A percentile compares a stretch with the other conserved stretches of the same genome.
Conservation (phyloP, 2,888 invertebrate species). For the Habrosyne pyritoides region DNA sequence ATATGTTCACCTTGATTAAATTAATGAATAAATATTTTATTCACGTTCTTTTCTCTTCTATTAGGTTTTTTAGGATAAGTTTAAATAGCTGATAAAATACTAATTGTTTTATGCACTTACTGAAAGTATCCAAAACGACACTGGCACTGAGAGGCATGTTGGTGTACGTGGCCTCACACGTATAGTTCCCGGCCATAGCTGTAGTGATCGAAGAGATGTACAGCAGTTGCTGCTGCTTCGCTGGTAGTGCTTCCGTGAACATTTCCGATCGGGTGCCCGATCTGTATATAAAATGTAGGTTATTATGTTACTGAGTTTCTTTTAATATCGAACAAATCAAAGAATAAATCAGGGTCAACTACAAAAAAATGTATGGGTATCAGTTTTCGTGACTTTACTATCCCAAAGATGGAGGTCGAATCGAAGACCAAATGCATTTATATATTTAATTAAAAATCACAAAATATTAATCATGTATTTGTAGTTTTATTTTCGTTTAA, state of each 20-base stretch:
- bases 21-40: no score
- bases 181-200: constrained; percentile 91
- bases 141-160: constrained; percentile 86
- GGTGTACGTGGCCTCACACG: constrained; percentile 92
- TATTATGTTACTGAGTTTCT: background rate
- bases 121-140: constrained; percentile 88
- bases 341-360: no score
- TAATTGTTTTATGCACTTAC: constrained; percentile 40
- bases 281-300: constrained; percentile 36
- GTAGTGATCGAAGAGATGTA: constrained; percentile 89
- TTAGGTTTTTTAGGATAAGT: background rate
- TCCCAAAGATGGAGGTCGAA: no score
- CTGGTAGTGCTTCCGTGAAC: constrained; percentile 86
- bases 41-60: no score
- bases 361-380: no score
- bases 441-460: no score
- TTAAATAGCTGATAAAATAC: constrained; percentile 9
- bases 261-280: constrained; percentile 82
- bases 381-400: no score
- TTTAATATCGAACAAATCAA: background rate
- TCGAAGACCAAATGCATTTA: no score
- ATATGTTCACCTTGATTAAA: no score
- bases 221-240: constrained; percentile 86
- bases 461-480: no score
- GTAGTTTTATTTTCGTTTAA: no score